Evolutionary conservation across 2,113 vertebrate genomes (phyloP), one percentile per base, ranked within the genome.

Genomic region (Gobiocypris rarus): DNA sequence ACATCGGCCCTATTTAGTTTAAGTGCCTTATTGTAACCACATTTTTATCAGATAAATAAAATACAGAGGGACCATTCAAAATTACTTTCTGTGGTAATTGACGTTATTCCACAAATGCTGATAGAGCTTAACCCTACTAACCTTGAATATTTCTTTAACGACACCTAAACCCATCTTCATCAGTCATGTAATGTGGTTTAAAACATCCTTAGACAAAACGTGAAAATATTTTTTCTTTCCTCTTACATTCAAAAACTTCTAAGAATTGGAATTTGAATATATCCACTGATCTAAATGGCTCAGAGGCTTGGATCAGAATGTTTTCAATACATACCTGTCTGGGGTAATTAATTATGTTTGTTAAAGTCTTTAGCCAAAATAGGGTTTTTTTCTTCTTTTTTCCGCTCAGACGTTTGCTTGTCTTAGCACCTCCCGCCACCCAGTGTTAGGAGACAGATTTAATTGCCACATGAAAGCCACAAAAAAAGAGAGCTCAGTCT

Each of bases 271-370:
- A 86, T 89, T 90, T 92, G 88, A 92, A 92, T 91, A 89, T 87
- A 87, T 91, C 84, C 69, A 89, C 90, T 89, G 84, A 86, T 50
- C 75, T 86, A 86, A 90, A 91, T 92, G 92, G 87, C 93, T 93
- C 88, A 50, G 76, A 75, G 93, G 89, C 93, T 89, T 90, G 84
- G 87, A 90, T 87, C 84, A 92, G 91, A 89, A 86, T 88, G 89
- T 92, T 89, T 89, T 94, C 95, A 95, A 95, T 95, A 96, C 93
- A 92, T 96, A 96, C 96, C 95, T 96, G 94, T 95, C 96, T 96
- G 90, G 92, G 94, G 94, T 94, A 96, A 98, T 97, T 97, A 96
- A 97, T 98, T 97, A 95, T 93, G 93, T 95, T 94, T 95, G 94
- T 94, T 94, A 94, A 95, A 90, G 95, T 96, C 96, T 92, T 90